A percentile compares a stretch with the other conserved stretches of the same genome.
Evolutionary conservation across 1,140 invertebrate species (phyloP).

Genomic region (Vanessa tameamea): DNA sequence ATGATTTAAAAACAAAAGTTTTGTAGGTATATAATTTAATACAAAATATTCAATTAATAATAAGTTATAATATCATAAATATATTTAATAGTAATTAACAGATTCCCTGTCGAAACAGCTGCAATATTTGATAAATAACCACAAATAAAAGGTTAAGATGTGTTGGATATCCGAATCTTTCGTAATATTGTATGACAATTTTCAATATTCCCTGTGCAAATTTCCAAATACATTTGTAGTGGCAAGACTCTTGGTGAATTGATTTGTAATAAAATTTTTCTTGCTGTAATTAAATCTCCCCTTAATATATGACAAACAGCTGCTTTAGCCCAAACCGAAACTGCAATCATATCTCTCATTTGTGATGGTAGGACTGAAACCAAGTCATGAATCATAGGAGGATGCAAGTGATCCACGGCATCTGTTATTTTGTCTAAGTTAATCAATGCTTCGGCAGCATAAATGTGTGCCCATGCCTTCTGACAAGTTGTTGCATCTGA

Average conservation of each 20-base stretch:
- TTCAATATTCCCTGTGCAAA: conserved; percentile 77
- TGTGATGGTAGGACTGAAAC: conserved; percentile 68
- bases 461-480: conserved; percentile 92
- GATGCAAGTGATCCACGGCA: conserved; percentile 92
- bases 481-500: conserved; percentile 65
- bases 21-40: not conserved
- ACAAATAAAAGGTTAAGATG: conserved; percentile 32
- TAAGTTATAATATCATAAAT: conserved; percentile 4
- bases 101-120: no score
- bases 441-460: conserved; percentile 94
- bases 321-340: conserved; percentile 76
- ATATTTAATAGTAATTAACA: conserved; percentile 10
- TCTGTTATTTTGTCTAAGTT: conserved; percentile 90
- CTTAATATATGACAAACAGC: conserved; percentile 74
- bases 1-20: not conserved
- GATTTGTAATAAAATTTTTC: conserved; percentile 74
- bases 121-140: no score
- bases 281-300: conserved; percentile 71
- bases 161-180: conserved; percentile 63
- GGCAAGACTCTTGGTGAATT: conserved; percentile 74
- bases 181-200: conserved; percentile 74
- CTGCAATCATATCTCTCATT: conserved; percentile 70
- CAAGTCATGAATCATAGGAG: conserved; percentile 84
- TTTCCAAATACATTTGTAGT: conserved; percentile 78
- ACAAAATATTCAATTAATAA: not conserved